These are phyloP conservation scores for Sarcophaga carnaria DNA, from an alignment of 2,888 invertebrate species.

Conservation along the genomic window DNA sequence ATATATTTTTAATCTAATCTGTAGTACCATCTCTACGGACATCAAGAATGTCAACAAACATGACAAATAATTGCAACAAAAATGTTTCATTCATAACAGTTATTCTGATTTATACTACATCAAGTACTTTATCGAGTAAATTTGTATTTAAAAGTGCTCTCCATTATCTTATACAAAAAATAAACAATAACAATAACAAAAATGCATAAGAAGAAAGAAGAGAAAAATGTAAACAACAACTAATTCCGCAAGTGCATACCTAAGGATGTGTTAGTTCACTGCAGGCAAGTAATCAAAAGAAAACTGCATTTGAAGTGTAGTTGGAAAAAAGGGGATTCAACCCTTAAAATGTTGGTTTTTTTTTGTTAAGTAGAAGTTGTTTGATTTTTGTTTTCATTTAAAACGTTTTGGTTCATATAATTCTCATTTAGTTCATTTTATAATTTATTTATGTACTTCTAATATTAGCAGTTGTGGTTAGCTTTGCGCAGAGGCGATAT, in stretches of 20 bases:
- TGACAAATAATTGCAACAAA: background rate
- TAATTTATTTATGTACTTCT: slow-evolving; percentile 18
- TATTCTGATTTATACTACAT: background rate
- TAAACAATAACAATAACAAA: background rate
- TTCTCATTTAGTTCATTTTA: slow-evolving; percentile 73
- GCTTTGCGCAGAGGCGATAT: slow-evolving; percentile 96
- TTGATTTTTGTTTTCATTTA: slow-evolving; percentile 3
- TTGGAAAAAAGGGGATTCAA: too few relatives aligned
- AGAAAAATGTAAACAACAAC: background rate
- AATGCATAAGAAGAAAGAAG: background rate
- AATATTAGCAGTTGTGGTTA: slow-evolving; percentile 74
- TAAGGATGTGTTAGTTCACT: too few relatives aligned
- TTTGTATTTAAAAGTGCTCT: too few relatives aligned
- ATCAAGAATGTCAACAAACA: too few relatives aligned
- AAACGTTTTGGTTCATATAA: slow-evolving; percentile 56
- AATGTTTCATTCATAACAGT: background rate
- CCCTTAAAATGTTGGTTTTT: too few relatives aligned
- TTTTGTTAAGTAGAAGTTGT: background rate
- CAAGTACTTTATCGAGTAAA: too few relatives aligned
- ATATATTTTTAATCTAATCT: background rate
- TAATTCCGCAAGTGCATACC: slow-evolving; percentile 2
- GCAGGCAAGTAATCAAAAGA: too few relatives aligned
- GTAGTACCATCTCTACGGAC: background rate
- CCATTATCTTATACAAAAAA: too few relatives aligned
- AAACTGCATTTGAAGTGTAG: too few relatives aligned